phyloP scores from a whole-genome alignment of 2,797 vertebrate species.

The Enoplosus armatus region DNA sequence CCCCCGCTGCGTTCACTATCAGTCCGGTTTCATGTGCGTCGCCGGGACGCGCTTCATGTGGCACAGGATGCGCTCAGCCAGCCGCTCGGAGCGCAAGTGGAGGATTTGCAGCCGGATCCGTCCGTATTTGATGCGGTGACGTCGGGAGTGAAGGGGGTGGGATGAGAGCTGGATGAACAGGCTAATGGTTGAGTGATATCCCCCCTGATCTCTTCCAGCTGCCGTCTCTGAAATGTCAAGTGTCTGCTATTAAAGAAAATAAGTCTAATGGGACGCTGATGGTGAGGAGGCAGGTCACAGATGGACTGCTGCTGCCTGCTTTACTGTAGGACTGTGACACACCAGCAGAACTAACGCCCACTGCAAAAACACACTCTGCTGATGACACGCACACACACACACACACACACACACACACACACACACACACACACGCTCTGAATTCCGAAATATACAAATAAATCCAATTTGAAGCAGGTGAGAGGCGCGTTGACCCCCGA shows the following conservation, averaged over 20 bases:
- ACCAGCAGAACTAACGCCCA: not conserved
- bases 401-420: not conserved
- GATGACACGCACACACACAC: not conserved
- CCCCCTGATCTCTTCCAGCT: slow-evolving; percentile 29
- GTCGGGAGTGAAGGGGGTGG: slow-evolving; percentile 51
- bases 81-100: slow-evolving; percentile 65
- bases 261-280: slow-evolving; percentile 1
- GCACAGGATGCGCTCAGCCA: slow-evolving; percentile 41
- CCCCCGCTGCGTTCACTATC: not conserved
- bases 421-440: not conserved
- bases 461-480: not conserved
- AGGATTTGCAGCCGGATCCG: not conserved
- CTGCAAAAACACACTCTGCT: not conserved
- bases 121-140: slow-evolving; percentile 63
- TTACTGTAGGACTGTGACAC: not conserved
- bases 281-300: slow-evolving; percentile 21
- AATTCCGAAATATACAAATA: not conserved
- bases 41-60: slow-evolving; percentile 11
- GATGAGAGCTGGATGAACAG: slow-evolving; percentile 27
- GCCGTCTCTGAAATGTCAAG: slow-evolving; percentile 33
- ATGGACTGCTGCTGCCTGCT: not conserved
- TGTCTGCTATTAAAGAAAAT: not conserved
- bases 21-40: slow-evolving; percentile 38
- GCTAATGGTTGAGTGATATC: slow-evolving; percentile 36
- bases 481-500: not conserved